Percentiles rank a stretch among this genome's conserved stretches.
phyloP scores from a whole-genome alignment of 2,888 invertebrate species.

The Parnassius orleans region DNA sequence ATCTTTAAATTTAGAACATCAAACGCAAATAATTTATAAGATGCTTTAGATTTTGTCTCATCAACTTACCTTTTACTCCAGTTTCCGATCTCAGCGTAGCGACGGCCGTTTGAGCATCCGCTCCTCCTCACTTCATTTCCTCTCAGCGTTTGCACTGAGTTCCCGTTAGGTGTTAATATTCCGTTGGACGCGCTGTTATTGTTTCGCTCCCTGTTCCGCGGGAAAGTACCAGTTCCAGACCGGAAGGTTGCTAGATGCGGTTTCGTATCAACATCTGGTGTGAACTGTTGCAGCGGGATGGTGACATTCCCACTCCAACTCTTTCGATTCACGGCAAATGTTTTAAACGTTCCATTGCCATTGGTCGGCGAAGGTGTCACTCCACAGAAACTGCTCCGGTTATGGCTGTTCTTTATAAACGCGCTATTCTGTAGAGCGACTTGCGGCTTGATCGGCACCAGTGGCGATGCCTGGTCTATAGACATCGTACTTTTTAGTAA shows the following conservation, averaged over 20 bases:
- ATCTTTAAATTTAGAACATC: background rate
- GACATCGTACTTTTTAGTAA: constrained; percentile 71
- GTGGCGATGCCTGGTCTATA: constrained; percentile 76
- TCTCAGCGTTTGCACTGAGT: constrained; percentile 70
- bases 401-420: constrained; percentile 78
- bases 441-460: constrained; percentile 78
- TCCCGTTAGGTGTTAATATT: constrained; percentile 79
- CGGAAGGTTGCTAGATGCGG: constrained; percentile 75
- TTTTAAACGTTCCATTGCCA: constrained; percentile 73
- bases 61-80: constrained; percentile 78
- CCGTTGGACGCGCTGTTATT: constrained; percentile 70
- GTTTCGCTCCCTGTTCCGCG: constrained; percentile 74
- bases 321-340: constrained; percentile 76
- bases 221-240: constrained; percentile 75
- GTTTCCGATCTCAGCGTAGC: constrained; percentile 82
- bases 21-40: background rate
- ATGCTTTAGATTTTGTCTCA: constrained; percentile 15
- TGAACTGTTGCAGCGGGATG: constrained; percentile 73
- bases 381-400: constrained; percentile 78
- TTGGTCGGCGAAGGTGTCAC: constrained; percentile 71
- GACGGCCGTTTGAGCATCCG: constrained; percentile 76
- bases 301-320: constrained; percentile 79
- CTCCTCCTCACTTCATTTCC: constrained; percentile 79
- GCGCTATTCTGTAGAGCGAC: constrained; percentile 70
- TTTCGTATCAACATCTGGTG: constrained; percentile 59